phyloP scores from a whole-genome alignment of 1,140 invertebrate genomes.

The Epicauta chinensis region DNA sequence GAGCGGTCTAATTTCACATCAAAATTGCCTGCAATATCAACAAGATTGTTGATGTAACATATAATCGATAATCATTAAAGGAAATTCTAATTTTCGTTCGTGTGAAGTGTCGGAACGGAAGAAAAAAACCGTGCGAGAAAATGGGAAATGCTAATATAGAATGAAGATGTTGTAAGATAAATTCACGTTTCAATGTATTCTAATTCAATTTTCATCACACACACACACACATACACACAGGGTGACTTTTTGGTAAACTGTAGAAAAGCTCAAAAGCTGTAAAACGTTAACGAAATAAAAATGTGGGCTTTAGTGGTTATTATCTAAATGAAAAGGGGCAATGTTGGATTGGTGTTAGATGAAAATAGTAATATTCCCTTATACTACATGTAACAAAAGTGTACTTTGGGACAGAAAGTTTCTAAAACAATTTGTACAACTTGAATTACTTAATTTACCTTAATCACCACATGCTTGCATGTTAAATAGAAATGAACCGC shows the following conservation, averaged over 20 bases:
- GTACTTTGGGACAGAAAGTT: constrained; percentile 9
- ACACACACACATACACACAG: too few relatives aligned
- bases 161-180: background rate
- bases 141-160: too few relatives aligned
- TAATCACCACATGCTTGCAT: constrained; percentile 3
- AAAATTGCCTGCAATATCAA: too few relatives aligned
- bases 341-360: background rate
- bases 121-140: too few relatives aligned
- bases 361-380: too few relatives aligned
- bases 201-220: constrained; percentile 7
- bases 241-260: background rate
- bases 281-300: constrained; percentile 6
- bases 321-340: constrained; percentile 9
- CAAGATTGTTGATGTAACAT: too few relatives aligned
- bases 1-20: too few relatives aligned
- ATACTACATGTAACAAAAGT: constrained; percentile 5
- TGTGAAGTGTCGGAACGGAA: too few relatives aligned
- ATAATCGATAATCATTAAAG: too few relatives aligned
- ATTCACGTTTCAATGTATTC: background rate
- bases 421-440: constrained; percentile 15
- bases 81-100: too few relatives aligned
- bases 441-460: constrained; percentile 16
- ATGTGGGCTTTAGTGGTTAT: background rate
- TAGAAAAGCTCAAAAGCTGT: constrained; percentile 4
- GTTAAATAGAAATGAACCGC: too few relatives aligned